Conservation (phyloP, 2,113 vertebrate species). For the Acanthisitta chloris region DNA sequence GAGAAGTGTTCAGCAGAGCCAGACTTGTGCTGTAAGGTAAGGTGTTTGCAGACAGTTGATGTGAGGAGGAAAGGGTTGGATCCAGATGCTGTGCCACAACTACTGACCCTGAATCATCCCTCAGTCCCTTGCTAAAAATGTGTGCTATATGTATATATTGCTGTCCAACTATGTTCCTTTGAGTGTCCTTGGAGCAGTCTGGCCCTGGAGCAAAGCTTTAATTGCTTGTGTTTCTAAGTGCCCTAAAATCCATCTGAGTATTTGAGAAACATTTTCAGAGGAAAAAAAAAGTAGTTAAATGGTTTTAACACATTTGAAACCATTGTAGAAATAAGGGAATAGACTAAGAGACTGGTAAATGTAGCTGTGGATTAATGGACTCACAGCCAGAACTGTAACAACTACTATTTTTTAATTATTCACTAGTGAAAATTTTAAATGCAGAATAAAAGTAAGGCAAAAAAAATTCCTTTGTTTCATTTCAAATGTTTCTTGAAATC, state of each 20-base stretch:
- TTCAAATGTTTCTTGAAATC: background rate
- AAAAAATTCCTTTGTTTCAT: background rate
- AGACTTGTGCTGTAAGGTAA: background rate
- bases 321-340: background rate
- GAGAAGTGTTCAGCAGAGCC: background rate
- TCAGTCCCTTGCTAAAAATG: background rate
- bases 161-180: background rate
- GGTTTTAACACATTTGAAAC: conserved; percentile 8
- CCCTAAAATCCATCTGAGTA: conserved; percentile 24
- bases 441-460: background rate
- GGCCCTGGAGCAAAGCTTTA: conserved; percentile 14
- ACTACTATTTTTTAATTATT: background rate
- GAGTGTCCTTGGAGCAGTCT: background rate
- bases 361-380: background rate
- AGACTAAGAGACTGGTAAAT: background rate
- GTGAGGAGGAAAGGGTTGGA: background rate
- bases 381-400: background rate
- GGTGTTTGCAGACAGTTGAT: background rate
- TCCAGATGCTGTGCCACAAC: background rate
- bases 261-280: background rate
- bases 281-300: background rate
- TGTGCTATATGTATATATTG: background rate
- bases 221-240: conserved; percentile 23
- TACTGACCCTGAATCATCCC: background rate
- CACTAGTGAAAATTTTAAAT: background rate